phyloP scores from a whole-genome alignment of 2,797 vertebrate genomes.

The Diceros bicornis region DNA sequence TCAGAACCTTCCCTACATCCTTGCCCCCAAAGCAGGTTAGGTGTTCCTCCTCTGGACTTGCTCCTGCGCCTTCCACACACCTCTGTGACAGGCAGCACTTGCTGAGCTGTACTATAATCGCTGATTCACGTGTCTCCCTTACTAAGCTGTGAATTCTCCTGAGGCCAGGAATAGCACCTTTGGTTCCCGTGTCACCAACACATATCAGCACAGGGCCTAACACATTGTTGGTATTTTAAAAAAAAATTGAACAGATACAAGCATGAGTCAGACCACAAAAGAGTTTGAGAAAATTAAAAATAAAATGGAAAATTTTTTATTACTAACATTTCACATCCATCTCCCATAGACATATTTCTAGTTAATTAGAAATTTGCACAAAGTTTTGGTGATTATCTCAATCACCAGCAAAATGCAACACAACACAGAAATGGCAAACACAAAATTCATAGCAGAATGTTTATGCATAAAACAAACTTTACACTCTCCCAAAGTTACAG shows the following conservation, averaged over 20 bases:
- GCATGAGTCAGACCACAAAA: background rate
- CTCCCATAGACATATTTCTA: background rate
- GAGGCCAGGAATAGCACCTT: slow-evolving; percentile 19
- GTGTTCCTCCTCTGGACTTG: background rate
- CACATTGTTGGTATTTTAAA: background rate
- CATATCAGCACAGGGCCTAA: background rate
- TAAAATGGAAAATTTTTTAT: background rate
- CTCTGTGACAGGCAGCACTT: background rate
- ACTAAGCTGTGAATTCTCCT: slow-evolving; percentile 14
- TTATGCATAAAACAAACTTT: background rate
- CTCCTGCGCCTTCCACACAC: background rate
- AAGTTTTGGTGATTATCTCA: background rate
- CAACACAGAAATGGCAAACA: background rate
- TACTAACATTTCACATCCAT: slow-evolving; percentile 16
- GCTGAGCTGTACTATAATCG: background rate
- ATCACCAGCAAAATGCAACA: slow-evolving; percentile 4
- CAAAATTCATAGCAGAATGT: background rate
- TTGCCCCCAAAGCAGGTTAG: fast-evolving
- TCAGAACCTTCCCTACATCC: background rate
- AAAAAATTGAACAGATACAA: background rate
- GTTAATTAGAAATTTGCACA: background rate
- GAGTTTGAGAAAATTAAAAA: background rate
- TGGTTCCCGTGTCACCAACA: background rate
- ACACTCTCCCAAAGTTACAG: background rate
- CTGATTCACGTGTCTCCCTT: background rate